phyloP scores from a whole-genome alignment of 2,113 vertebrate genomes.

The Hiodon tergisus region DNA sequence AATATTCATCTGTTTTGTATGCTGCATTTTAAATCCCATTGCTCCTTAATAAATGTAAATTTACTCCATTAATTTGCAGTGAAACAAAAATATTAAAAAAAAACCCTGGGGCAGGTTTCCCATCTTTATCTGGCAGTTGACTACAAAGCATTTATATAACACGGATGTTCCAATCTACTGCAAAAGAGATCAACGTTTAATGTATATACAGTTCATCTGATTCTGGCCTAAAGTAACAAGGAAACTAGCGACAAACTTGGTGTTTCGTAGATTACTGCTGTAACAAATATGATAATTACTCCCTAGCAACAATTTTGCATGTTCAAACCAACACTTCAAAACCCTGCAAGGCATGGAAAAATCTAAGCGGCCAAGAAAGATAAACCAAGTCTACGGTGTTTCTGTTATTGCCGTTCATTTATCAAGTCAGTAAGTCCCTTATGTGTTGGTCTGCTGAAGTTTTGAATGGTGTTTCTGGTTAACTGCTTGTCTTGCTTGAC shows the following conservation, averaged over 20 bases:
- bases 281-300: conserved; percentile 5
- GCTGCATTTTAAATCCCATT: background rate
- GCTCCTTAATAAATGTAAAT: conserved; percentile 11
- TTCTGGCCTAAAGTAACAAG: background rate
- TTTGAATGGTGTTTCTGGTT: too few species aligned
- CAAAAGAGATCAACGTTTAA: background rate
- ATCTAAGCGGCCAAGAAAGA: too few species aligned
- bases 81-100: background rate
- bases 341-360: too few species aligned
- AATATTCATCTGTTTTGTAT: conserved; percentile 1
- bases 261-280: background rate
- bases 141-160: conserved; percentile 7
- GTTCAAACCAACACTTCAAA: background rate
- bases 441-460: too few species aligned
- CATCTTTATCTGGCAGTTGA: background rate
- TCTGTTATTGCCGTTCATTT: too few species aligned
- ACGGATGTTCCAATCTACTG: background rate
- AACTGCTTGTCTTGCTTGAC: too few species aligned
- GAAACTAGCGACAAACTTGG: background rate
- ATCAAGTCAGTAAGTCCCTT: too few species aligned
- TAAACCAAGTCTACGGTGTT: too few species aligned
- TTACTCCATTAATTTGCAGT: conserved; percentile 1
- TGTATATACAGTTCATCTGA: conserved; percentile 1
- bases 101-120: conserved; percentile 9
- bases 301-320: background rate